These are phyloP conservation scores for Catocala nupta DNA, from an alignment of 2,888 invertebrate genomes.

Conservation along the genomic window DNA sequence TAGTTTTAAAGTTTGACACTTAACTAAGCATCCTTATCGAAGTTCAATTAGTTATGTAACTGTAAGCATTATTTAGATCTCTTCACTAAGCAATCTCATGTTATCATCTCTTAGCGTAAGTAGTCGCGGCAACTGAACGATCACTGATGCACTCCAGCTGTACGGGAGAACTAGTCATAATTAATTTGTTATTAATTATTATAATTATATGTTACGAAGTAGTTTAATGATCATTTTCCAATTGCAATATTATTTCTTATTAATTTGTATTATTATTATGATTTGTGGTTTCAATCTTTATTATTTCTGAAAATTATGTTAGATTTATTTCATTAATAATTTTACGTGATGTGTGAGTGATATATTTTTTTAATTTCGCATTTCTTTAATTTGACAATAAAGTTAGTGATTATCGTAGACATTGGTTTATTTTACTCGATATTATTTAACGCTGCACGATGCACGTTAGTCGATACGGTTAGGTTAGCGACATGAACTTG, in stretches of 20 bases:
- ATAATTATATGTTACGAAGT: slow-evolving; percentile 41
- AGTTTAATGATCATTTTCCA: slow-evolving; percentile 54
- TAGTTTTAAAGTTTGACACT: slow-evolving; percentile 67
- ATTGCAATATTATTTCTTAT: slow-evolving; percentile 60
- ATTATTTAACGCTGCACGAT: slow-evolving; percentile 23
- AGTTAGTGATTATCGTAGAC: slow-evolving; percentile 42
- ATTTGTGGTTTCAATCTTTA: slow-evolving; percentile 53
- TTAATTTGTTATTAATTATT: slow-evolving; percentile 53
- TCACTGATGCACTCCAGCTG: slow-evolving; percentile 59
- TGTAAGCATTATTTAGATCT: slow-evolving; percentile 75
- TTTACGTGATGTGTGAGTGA: slow-evolving; percentile 45
- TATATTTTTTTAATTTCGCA: slow-evolving; percentile 33
- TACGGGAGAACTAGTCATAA: slow-evolving; percentile 76
- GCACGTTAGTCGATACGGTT: slow-evolving; percentile 31
- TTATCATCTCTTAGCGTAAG: slow-evolving; percentile 59
- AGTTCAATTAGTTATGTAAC: slow-evolving; percentile 54
- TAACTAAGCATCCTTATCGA: slow-evolving; percentile 45
- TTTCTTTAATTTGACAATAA: slow-evolving; percentile 55
- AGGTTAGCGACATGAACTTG: slow-evolving; percentile 45
- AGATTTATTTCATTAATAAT: slow-evolving; percentile 37
- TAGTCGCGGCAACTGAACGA: slow-evolving; percentile 48
- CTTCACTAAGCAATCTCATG: slow-evolving; percentile 71
- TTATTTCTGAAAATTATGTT: slow-evolving; percentile 50
- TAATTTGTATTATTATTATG: slow-evolving; percentile 52
- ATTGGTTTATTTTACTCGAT: slow-evolving; percentile 41